Evolutionary conservation across 1,140 invertebrate species (phyloP).

Genomic region (Mercenaria mercenaria): DNA sequence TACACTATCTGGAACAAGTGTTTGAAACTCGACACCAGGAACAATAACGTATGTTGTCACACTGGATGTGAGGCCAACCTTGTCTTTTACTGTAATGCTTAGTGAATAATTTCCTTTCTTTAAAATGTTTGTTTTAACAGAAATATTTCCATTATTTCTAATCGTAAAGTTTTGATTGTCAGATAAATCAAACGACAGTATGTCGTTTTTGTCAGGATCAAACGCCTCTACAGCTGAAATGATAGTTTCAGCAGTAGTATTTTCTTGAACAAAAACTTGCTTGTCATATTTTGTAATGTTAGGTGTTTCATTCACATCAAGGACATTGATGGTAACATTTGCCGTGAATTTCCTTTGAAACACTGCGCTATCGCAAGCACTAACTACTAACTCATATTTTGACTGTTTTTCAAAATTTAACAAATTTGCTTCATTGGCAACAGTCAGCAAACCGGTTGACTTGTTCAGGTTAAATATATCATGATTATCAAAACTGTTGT

Average conservation of each 20-base stretch:
- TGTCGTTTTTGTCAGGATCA: slow-evolving; percentile 23
- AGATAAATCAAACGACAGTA: neutral
- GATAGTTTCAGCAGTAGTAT: neutral
- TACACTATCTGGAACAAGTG: too few relatives aligned
- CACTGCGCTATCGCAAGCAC: neutral
- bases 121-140: neutral
- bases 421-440: neutral
- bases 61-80: neutral
- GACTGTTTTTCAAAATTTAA: neutral
- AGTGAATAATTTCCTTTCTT: neutral
- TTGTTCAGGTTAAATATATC: neutral
- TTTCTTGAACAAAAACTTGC: neutral
- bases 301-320: slow-evolving; percentile 19
- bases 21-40: neutral
- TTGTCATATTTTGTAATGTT: neutral
- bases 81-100: neutral
- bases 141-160: neutral
- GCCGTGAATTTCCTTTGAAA: neutral
- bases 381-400: neutral
- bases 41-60: neutral
- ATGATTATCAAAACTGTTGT: neutral
- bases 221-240: neutral
- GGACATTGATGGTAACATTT: slow-evolving; percentile 4
- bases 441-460: neutral
- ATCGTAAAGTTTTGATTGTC: neutral